Evolutionary conservation across 2,797 vertebrate species (phyloP).

Genomic region (Balearica regulorum): DNA sequence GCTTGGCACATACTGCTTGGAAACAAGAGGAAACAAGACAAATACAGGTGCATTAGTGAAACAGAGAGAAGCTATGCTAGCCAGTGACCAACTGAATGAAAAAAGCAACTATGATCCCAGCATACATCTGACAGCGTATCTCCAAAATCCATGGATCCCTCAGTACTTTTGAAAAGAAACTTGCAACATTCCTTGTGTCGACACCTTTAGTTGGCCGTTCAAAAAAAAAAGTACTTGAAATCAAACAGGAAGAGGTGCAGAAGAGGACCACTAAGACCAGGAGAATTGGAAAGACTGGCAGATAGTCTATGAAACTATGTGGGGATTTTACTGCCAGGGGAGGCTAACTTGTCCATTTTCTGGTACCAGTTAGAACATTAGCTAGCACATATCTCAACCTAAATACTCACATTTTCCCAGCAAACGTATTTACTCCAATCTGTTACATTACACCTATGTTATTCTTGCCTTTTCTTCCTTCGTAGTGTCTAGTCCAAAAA

Average conservation of each 20-base stretch:
- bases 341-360: background rate
- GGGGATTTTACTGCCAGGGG: background rate
- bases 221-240: background rate
- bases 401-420: background rate
- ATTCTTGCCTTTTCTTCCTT: background rate
- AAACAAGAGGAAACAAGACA: background rate
- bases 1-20: background rate
- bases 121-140: background rate
- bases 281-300: background rate
- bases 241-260: background rate
- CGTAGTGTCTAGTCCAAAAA: background rate
- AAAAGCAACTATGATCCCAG: background rate
- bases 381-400: background rate
- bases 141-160: background rate
- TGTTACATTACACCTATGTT: background rate
- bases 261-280: background rate
- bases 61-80: background rate
- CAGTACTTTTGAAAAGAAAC: background rate
- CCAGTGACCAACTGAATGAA: background rate
- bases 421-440: background rate
- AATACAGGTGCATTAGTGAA: background rate
- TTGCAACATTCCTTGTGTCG: background rate
- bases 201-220: background rate
- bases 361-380: background rate
- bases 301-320: accelerated